Conservation (phyloP, 2,888 invertebrate species). For the Dicranocentrus wangi region DNA sequence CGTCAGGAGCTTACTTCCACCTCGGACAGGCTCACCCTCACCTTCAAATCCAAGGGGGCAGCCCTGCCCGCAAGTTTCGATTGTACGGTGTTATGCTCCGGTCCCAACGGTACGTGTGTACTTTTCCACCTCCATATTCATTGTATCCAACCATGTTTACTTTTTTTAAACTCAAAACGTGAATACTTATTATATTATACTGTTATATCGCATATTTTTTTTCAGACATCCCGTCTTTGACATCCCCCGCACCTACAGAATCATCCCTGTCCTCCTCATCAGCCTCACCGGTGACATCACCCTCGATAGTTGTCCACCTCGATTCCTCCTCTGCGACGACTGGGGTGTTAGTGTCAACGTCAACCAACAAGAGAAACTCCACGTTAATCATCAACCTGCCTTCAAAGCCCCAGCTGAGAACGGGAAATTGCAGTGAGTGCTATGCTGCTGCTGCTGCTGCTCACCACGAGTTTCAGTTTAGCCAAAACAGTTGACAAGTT, state of each 20-base stretch:
- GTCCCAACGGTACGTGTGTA: constrained; percentile 28
- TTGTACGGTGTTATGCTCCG: constrained; percentile 68
- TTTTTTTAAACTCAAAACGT: background rate
- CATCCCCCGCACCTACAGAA: constrained; percentile 27
- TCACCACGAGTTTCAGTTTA: background rate
- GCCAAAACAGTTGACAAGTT: constrained; percentile 37
- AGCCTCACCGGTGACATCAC: background rate
- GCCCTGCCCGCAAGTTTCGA: constrained; percentile 70
- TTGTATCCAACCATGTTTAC: background rate
- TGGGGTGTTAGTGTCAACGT: constrained; percentile 3
- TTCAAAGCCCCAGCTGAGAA: constrained; percentile 43
- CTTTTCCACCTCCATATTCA: background rate
- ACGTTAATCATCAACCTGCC: constrained; percentile 28
- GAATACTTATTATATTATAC: background rate
- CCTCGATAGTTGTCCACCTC: constrained; percentile 17
- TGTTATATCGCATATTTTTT: background rate
- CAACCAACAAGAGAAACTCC: constrained; percentile 39
- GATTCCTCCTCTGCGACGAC: constrained; percentile 21
- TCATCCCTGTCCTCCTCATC: background rate
- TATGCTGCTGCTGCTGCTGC: background rate
- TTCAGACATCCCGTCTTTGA: constrained; percentile 2
- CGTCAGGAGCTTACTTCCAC: constrained; percentile 58
- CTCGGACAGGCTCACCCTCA: constrained; percentile 61
- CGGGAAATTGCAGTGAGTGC: constrained; percentile 65
- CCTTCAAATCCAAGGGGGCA: constrained; percentile 65